Evolutionary conservation across 2,113 vertebrate species (phyloP), one percentile per base, ranked within the genome.

Genomic region (Camelus bactrianus): DNA sequence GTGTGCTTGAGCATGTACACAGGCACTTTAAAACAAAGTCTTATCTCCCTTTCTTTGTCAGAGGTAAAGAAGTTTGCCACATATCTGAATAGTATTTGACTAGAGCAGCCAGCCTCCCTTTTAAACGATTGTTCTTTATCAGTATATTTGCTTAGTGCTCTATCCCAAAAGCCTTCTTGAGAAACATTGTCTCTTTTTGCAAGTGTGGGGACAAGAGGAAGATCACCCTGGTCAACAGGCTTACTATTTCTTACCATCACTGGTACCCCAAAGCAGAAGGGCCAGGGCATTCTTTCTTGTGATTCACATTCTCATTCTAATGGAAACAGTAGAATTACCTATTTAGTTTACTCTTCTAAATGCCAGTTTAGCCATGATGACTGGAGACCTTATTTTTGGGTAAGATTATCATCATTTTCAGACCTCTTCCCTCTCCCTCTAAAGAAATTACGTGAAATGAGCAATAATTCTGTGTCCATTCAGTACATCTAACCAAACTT

Each of bases 1-100:
- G 54, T 42, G 81, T 30, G 4, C 52, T 26, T 67, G 14, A 84
- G 15, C 32, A 15, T 83, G 17, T 46, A 77, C 14, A 88, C 14
- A 30, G 32, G 20, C 2, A 62, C 12, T 62, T 92, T 76, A 72
- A 95, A 69, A 87, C 62, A 91, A 88, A 83, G 84, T 88, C 24
- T 84, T 16, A 20, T 67, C 15, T 72, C 80, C 42, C 58, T 69
- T 84, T 69, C 46, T 67, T 82, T 86, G 32, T 67, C 73, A 91
- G n/a, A 73, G 28, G n/a, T 72, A 65, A 75, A 95, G 86, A 58
- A 19, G 32, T 83, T 95, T 88, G 58, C 8, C 38, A 91, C 13
- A 72, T 60, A 46, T 73, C 58, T 93, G 82, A 95, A 83, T 50
- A 93, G n/a, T 60, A 65, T 72, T 91, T 60, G 22, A 79, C 48